Percentiles rank a stretch among this genome's conserved stretches.
Conservation (phyloP, 2,888 invertebrate genomes). For the Torymus texanus region DNA sequence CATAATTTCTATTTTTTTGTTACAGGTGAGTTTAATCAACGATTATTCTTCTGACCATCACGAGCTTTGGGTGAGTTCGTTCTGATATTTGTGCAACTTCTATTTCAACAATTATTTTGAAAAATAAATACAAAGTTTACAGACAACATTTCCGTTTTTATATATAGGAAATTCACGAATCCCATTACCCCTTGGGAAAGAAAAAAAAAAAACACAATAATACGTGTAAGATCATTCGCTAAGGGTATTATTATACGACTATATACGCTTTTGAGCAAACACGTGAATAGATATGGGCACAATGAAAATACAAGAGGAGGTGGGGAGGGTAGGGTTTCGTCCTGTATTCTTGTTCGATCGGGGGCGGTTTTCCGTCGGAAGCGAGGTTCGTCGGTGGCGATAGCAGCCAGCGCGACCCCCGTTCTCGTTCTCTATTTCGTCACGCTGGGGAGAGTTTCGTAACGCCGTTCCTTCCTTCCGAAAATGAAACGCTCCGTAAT, state of each 20-base stretch:
- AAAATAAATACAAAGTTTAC: too few relatives aligned
- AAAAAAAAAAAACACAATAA: constrained; percentile 33
- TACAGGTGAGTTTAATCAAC: constrained; percentile 44
- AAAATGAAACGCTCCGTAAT: constrained; percentile 56
- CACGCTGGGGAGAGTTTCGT: constrained; percentile 60
- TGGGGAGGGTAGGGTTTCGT: neutral
- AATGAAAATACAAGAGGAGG: constrained; percentile 53
- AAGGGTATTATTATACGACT: constrained; percentile 19
- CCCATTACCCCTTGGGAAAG: neutral
- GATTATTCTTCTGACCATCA: neutral
- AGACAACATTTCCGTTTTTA: neutral
- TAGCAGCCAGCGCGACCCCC: constrained; percentile 8
- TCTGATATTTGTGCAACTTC: neutral
- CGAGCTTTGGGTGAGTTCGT: constrained; percentile 43
- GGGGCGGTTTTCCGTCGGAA: constrained; percentile 61
- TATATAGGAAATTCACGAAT: neutral
- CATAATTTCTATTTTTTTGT: constrained; percentile 25
- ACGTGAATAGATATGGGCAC: constrained; percentile 53
- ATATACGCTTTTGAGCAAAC: constrained; percentile 43
- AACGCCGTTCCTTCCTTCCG: constrained; percentile 56
- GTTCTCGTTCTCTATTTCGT: constrained; percentile 50
- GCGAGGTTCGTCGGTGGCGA: constrained; percentile 58
- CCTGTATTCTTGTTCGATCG: constrained; percentile 51
- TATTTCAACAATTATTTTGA: neutral
- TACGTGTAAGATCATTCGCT: constrained; percentile 45